Evolutionary conservation across 2,888 invertebrate genomes (phyloP).

Genomic region (Patella depressa): DNA sequence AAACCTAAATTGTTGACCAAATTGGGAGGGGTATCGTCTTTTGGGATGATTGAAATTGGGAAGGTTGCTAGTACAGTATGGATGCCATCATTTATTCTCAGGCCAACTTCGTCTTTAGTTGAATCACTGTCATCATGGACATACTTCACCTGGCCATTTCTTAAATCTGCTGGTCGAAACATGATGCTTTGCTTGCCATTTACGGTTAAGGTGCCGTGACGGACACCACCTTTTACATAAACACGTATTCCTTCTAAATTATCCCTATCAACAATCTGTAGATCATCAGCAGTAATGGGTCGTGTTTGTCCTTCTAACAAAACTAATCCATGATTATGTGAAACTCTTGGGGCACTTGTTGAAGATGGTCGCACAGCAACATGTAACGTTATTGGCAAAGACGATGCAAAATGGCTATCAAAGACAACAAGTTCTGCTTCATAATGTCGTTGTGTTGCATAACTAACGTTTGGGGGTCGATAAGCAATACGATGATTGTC

Average conservation of each 20-base stretch:
- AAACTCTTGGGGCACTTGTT: constrained; percentile 64
- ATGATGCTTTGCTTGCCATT: constrained; percentile 55
- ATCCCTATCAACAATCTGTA: constrained; percentile 67
- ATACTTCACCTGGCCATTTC: constrained; percentile 60
- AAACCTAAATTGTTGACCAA: constrained; percentile 66
- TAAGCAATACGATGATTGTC: constrained; percentile 68
- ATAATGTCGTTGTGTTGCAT: constrained; percentile 59
- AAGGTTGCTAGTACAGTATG: constrained; percentile 64
- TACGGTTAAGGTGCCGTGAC: constrained; percentile 64
- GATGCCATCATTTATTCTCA: constrained; percentile 66
- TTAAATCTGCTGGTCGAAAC: constrained; percentile 64
- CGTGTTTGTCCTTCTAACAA: constrained; percentile 68
- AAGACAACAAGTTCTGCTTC: constrained; percentile 65
- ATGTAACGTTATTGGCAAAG: constrained; percentile 66
- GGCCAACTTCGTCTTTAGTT: constrained; percentile 62
- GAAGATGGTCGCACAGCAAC: constrained; percentile 66
- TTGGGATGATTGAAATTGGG: constrained; percentile 67
- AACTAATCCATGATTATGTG: constrained; percentile 62
- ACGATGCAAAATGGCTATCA: constrained; percentile 66
- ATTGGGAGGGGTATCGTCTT: constrained; percentile 69
- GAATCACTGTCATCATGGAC: constrained; percentile 66
- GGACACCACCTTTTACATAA: constrained; percentile 65
- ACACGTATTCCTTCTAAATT: constrained; percentile 63
- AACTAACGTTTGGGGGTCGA: constrained; percentile 63
- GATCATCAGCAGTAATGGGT: constrained; percentile 55